Evolutionary conservation across 2,888 invertebrate genomes (phyloP).

Genomic region (Synanthedon tipuliformis): DNA sequence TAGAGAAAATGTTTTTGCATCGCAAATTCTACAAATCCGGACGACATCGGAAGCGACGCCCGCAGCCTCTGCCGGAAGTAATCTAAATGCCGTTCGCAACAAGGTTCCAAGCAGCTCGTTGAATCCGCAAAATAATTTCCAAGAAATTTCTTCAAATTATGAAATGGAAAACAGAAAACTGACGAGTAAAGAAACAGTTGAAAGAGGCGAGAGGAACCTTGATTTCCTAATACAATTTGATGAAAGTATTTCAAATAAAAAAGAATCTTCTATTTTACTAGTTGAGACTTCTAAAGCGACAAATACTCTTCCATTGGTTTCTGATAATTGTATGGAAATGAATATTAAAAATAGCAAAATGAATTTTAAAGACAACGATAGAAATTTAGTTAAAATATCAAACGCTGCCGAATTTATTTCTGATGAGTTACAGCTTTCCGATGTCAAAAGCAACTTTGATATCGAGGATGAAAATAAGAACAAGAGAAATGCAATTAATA

Average conservation of each 20-base stretch:
- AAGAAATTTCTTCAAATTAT: slow-evolving; percentile 49
- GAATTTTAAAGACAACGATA: slow-evolving; percentile 24
- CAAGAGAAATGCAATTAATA: slow-evolving; percentile 38
- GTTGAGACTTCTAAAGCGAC: slow-evolving; percentile 9
- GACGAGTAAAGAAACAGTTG: slow-evolving; percentile 29
- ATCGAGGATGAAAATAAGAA: slow-evolving; percentile 20
- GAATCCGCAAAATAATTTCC: slow-evolving; percentile 41
- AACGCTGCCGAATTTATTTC: slow-evolving; percentile 23
- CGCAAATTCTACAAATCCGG: slow-evolving; percentile 44
- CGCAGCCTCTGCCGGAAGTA: slow-evolving; percentile 50
- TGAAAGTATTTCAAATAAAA: slow-evolving; percentile 15
- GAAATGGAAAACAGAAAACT: slow-evolving; percentile 25
- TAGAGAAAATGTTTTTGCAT: slow-evolving; percentile 30
- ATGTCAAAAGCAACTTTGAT: slow-evolving; percentile 18
- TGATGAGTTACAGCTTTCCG: slow-evolving; percentile 13
- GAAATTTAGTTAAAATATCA: slow-evolving; percentile 18
- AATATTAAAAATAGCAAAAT: slow-evolving; percentile 48
- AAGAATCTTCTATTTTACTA: slow-evolving; percentile 8
- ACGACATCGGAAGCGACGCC: slow-evolving; percentile 48
- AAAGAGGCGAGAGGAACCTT: slow-evolving; percentile 23
- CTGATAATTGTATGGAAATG: slow-evolving; percentile 51
- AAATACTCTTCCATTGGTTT: slow-evolving; percentile 35
- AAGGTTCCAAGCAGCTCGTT: slow-evolving; percentile 17
- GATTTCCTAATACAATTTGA: slow-evolving; percentile 25
- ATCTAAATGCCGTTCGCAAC: slow-evolving; percentile 43